Evolutionary conservation across 2,797 vertebrate species (phyloP).

Genomic region (Gymnoscopelus microlampas): DNA sequence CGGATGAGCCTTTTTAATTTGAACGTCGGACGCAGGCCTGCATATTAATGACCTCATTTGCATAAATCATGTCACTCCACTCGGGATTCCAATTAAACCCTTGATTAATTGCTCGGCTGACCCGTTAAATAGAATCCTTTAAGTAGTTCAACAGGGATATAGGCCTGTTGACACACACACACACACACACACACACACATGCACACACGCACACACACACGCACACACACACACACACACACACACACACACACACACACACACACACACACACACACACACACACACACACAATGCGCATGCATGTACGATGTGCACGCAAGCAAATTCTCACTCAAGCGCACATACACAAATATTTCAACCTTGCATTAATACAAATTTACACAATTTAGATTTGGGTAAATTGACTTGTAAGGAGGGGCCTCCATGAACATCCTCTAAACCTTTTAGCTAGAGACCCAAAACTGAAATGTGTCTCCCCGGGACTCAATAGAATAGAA

Average conservation of each 20-base stretch:
- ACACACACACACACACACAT: slow-evolving; percentile 14
- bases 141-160: slow-evolving; percentile 81
- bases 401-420: no score
- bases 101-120: slow-evolving; percentile 83
- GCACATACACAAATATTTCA: background rate
- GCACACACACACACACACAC: background rate
- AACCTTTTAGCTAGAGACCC: no score
- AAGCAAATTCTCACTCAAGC: background rate
- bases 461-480: no score
- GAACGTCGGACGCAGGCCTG: slow-evolving; percentile 66
- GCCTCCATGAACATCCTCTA: no score
- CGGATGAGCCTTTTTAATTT: slow-evolving; percentile 80
- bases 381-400: no score
- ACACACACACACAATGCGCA: background rate
- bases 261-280: background rate
- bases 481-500: no score
- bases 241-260: background rate
- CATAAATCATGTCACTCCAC: slow-evolving; percentile 85
- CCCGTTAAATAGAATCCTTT: slow-evolving; percentile 82
- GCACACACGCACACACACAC: slow-evolving; percentile 21
- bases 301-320: background rate
- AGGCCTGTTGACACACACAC: slow-evolving; percentile 71
- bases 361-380: no score
- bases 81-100: slow-evolving; percentile 83
- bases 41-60: slow-evolving; percentile 84